These are phyloP conservation scores for Trematocara stigmaticum DNA, from an alignment of 2,113 vertebrate species.

Conservation along the genomic window DNA sequence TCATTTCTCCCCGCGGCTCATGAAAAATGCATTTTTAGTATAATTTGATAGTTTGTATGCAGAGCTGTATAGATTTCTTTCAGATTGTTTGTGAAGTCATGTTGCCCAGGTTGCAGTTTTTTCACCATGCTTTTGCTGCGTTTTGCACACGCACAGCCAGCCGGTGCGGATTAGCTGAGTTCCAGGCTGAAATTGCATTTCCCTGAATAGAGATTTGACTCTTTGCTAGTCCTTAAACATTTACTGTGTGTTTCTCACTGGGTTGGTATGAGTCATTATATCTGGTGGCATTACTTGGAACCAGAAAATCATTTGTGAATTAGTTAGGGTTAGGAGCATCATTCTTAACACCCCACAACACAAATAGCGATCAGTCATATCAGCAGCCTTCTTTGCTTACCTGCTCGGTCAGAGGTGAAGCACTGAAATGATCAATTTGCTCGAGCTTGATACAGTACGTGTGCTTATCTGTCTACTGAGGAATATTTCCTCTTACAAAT, in stretches of 20 bases:
- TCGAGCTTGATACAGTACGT: neutral
- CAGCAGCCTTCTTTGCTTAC: neutral
- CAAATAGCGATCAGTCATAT: neutral
- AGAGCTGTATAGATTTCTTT: conserved; percentile 25
- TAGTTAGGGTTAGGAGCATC: neutral
- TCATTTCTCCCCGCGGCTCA: conserved; percentile 21
- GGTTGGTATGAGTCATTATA: neutral
- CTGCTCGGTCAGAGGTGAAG: conserved; percentile 23
- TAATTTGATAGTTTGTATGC: conserved; percentile 42
- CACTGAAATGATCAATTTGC: conserved; percentile 9
- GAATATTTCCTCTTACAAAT: conserved; percentile 4
- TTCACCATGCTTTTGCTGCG: conserved; percentile 6
- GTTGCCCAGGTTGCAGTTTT: conserved; percentile 24
- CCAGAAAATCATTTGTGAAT: neutral
- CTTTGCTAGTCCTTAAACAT: neutral
- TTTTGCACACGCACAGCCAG: conserved; percentile 28
- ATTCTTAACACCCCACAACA: neutral
- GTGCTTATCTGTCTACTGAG: neutral
- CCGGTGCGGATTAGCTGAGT: conserved; percentile 33
- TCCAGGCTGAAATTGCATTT: conserved; percentile 8
- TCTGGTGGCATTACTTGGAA: neutral
- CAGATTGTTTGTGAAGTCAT: conserved; percentile 37
- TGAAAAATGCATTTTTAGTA: conserved; percentile 43
- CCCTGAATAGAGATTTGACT: conserved; percentile 24
- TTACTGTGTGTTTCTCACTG: neutral